These are phyloP conservation scores for Garrulus glandarius DNA, from an alignment of 2,797 vertebrate genomes.

Conservation along the genomic window DNA sequence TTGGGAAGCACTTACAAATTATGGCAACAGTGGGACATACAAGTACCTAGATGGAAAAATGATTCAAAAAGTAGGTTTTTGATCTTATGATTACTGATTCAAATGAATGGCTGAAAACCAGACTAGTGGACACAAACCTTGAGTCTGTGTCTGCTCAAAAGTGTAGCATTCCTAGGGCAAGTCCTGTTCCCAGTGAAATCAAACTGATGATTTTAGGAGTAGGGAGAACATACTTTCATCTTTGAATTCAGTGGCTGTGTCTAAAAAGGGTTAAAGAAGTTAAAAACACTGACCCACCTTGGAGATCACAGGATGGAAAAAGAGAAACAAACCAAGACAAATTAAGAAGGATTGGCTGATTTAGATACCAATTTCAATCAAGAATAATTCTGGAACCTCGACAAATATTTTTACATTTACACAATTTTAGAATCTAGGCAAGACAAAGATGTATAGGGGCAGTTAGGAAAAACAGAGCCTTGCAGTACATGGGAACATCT, in stretches of 20 bases:
- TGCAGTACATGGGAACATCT: not conserved
- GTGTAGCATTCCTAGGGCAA: not conserved
- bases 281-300: not conserved
- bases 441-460: not conserved
- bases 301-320: not conserved
- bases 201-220: not conserved
- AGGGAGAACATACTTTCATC: not conserved
- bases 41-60: constrained; percentile 15
- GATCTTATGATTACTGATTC: not conserved
- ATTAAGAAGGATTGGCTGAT: not conserved
- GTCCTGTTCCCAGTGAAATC: not conserved
- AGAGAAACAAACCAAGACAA: constrained; percentile 14
- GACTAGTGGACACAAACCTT: not conserved
- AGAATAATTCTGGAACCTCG: not conserved
- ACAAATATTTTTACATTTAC: not conserved
- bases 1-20: constrained; percentile 29
- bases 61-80: not conserved
- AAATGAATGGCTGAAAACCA: not conserved
- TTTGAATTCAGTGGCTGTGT: not conserved
- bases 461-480: not conserved
- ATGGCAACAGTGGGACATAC: not conserved
- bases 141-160: not conserved
- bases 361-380: not conserved
- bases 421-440: not conserved
- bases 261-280: not conserved